Evolutionary conservation across 2,113 vertebrate species (phyloP).

Genomic region (Hippotragus niger): DNA sequence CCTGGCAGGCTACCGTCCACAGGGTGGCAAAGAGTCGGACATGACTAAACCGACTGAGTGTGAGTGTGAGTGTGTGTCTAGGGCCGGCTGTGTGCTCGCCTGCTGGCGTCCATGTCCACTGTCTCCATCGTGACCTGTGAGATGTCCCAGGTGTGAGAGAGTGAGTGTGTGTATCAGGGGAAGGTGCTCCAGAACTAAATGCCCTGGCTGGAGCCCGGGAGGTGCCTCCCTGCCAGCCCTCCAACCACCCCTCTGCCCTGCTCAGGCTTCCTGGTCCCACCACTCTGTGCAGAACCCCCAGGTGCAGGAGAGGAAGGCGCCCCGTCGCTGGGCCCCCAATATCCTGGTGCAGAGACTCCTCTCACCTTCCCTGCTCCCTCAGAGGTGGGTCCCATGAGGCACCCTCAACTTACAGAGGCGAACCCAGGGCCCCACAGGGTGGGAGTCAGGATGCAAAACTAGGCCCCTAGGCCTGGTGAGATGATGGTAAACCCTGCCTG

Average conservation of each 20-base stretch:
- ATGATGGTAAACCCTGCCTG: accelerated
- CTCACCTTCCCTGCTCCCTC: accelerated
- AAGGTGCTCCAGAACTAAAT: not conserved
- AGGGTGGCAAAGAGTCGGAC: not conserved
- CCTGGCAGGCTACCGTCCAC: not conserved
- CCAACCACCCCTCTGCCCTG: not conserved
- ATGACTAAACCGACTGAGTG: accelerated
- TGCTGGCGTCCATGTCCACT: not conserved
- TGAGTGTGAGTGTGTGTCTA: not conserved
- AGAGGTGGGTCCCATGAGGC: accelerated
- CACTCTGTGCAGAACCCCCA: no score
- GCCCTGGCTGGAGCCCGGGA: not conserved
- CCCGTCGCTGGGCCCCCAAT: accelerated
- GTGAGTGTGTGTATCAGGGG: accelerated
- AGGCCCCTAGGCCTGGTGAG: not conserved
- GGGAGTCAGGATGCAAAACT: not conserved
- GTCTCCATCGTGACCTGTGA: not conserved
- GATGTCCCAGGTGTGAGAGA: not conserved
- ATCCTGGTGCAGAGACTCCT: accelerated
- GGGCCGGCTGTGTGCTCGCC: not conserved
- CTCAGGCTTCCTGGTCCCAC: not conserved
- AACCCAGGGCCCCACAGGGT: not conserved
- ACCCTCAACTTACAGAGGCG: not conserved
- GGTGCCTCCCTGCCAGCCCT: not conserved
- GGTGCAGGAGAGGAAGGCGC: not conserved